Conservation (phyloP, 2,797 vertebrate genomes). For the Phalloptychus januarius region DNA sequence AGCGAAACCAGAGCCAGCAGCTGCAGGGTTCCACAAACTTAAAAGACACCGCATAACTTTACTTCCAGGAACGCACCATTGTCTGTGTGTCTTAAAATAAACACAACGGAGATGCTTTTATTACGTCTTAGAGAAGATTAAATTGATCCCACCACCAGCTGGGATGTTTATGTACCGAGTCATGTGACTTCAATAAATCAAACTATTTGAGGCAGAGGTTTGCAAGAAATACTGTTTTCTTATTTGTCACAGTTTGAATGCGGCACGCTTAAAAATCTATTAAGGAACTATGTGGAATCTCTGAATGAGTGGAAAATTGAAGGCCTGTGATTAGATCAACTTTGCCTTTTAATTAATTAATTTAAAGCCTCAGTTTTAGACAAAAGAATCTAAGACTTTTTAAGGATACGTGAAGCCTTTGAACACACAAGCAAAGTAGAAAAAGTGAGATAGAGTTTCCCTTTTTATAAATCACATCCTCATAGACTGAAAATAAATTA, state of each 20-base stretch:
- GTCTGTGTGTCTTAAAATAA: background rate
- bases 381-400: no score
- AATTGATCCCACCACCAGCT: background rate
- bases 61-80: no score
- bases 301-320: background rate
- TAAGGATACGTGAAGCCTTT: no score
- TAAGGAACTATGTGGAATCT: background rate
- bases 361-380: no score
- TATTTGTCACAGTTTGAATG: background rate
- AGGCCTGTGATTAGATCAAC: no score
- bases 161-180: background rate
- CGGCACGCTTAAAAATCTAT: background rate
- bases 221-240: background rate
- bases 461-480: background rate
- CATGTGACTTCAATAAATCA: background rate
- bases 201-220: background rate
- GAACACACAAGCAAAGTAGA: background rate
- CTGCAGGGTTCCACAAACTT: background rate
- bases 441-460: background rate
- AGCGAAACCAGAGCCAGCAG: background rate
- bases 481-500: background rate
- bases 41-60: background rate
- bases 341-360: no score
- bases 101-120: background rate
- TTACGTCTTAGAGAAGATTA: background rate